Base-by-base conservation (phyloP, 2,888 invertebrate species). In the Pseudococcus viburni region DNA sequence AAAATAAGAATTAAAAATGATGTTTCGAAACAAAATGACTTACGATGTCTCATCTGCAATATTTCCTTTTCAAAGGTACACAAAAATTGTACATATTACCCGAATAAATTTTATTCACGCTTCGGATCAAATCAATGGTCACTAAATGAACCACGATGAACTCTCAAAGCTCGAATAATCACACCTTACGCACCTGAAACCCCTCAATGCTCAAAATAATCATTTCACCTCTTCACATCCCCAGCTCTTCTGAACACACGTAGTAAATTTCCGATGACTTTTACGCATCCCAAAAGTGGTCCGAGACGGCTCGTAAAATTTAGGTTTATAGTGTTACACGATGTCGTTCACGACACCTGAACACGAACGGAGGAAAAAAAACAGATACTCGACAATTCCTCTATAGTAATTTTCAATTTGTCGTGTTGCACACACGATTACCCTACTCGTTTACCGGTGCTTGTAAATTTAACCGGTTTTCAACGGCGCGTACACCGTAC, bases 401-500 rank as follows among this genome's bases (percentile, higher is more conserved):
- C 42, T 83, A 77, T 77, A 22, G 46, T 46, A 46, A 83, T 42
- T 83, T 83, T 83, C 80, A 83, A 83, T 83, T 83, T 83, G 80
- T 83, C 80, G 80, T 83, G 80, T 83, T 46, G 80, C 80, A 46
- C 80, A 83, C 80, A 83, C 46, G 19, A 83, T 83, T 83, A 83
- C 80, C 80, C 39, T 83, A 19, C 46, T 77, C 77, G 39, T 33
- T 64, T 73, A 73, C 39, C 39, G 8, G 80, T 83, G 46, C 80
- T 83, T 46, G 80, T 83, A 46, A 83, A 83, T 83, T 83, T 22
- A 83, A 83, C 80, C 80, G 80, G 80, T 83, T 83, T 73, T 73
- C 73, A 73, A 73, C 80, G 46, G 39, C 77, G 87, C 19, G 73
- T 17, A 77, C 33, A 83, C 80, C 19, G 73, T 17, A 77, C 33